Conservation (phyloP, 2,888 invertebrate genomes). For the Spilosoma lubricipeda region DNA sequence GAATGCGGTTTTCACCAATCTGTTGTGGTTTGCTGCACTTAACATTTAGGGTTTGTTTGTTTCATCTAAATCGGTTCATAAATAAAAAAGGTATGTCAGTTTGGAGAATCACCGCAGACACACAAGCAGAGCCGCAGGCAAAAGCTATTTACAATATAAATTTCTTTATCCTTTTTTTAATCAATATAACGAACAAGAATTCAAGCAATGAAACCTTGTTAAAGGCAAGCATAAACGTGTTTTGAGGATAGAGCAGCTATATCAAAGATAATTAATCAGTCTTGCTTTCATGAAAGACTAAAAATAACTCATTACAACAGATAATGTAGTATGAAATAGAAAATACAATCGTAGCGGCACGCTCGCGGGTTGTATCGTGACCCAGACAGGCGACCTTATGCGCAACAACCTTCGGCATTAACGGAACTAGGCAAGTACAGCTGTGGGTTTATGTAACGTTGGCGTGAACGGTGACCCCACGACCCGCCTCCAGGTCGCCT, state of each 20-base stretch:
- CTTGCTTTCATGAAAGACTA: constrained; percentile 26
- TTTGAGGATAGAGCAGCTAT: not conserved
- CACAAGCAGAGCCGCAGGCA: too few relatives aligned
- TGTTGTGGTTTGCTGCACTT: too few relatives aligned
- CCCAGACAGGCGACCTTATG: constrained; percentile 76
- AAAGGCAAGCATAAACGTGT: not conserved
- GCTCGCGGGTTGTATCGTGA: constrained; percentile 55
- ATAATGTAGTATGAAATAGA: constrained; percentile 40
- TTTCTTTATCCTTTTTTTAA: not conserved
- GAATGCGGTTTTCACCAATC: too few relatives aligned
- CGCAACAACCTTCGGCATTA: constrained; percentile 77
- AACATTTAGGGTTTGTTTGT: too few relatives aligned
- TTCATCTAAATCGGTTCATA: too few relatives aligned
- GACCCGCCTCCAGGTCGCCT: constrained; percentile 56
- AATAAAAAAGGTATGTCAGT: too few relatives aligned
- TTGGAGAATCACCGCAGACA: too few relatives aligned
- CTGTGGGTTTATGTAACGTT: constrained; percentile 60
- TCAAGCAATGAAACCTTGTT: not conserved
- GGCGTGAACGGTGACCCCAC: constrained; percentile 44
- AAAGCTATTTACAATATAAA: not conserved
- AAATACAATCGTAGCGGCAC: constrained; percentile 45
- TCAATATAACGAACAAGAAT: not conserved
- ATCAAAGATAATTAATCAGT: constrained; percentile 4
- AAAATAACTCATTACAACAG: constrained; percentile 30
- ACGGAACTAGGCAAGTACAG: constrained; percentile 68